Conservation (phyloP, 2,113 vertebrate genomes). For the Stigmatopora argus region DNA sequence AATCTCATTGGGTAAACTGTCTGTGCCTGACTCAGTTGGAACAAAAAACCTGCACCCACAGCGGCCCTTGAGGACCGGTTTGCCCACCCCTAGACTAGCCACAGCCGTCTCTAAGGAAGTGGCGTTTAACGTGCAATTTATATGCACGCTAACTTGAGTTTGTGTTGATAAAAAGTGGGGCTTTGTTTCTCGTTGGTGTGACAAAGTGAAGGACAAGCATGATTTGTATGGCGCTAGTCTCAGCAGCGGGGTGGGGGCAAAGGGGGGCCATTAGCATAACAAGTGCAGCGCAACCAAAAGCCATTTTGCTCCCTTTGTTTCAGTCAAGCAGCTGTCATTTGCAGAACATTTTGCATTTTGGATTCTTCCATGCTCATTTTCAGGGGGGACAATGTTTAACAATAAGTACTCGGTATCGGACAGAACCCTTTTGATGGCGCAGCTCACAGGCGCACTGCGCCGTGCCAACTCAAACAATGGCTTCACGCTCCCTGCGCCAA, state of each 20-base stretch:
- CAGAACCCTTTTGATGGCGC: conserved; percentile 92
- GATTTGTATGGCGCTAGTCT: conserved; percentile 40
- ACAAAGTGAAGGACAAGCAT: conserved; percentile 19
- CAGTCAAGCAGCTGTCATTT: conserved; percentile 95
- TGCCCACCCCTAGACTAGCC: conserved; percentile 10
- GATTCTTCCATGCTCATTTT: conserved; percentile 96
- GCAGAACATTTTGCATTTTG: conserved; percentile 86
- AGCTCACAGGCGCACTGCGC: conserved; percentile 80
- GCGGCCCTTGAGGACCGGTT: too few species aligned
- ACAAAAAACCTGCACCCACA: too few species aligned
- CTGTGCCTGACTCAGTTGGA: too few species aligned
- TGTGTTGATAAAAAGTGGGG: neutral
- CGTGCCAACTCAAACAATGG: conserved; percentile 93
- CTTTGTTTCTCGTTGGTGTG: conserved; percentile 9
- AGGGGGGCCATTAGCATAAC: conserved; percentile 76
- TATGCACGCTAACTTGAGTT: neutral
- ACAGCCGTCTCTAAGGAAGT: conserved; percentile 26
- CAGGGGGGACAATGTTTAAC: conserved; percentile 72
- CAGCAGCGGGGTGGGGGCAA: conserved; percentile 14
- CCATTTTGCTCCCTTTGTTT: conserved; percentile 83
- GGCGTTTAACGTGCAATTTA: conserved; percentile 7
- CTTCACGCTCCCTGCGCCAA: conserved; percentile 79
- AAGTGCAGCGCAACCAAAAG: conserved; percentile 76
- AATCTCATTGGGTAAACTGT: too few species aligned
- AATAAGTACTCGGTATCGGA: conserved; percentile 86